A percentile compares a stretch with the other conserved stretches of the same genome.
Conservation (phyloP, 2,888 invertebrate genomes). For the Chrysotoxum bicinctum region DNA sequence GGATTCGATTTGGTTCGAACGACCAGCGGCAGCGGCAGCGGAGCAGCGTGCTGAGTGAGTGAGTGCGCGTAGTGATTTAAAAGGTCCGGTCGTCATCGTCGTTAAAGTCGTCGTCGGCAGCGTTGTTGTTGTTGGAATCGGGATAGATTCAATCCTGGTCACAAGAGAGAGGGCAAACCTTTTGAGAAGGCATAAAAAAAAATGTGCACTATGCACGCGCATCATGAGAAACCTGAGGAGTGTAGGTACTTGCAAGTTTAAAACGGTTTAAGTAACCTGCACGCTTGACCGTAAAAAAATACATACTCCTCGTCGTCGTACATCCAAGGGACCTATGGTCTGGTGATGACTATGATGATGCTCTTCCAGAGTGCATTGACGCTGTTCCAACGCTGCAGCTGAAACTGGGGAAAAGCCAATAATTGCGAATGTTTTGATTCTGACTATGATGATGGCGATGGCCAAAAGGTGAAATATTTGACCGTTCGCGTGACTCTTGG, state of each 20-base stretch:
- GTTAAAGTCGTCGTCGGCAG: slow-evolving; percentile 48
- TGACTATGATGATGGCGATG: slow-evolving; percentile 76
- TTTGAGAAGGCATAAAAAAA: slow-evolving; percentile 15
- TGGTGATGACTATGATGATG: not conserved
- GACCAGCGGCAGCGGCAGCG: not conserved
- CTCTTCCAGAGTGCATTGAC: slow-evolving; percentile 29
- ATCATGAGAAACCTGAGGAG: slow-evolving; percentile 40
- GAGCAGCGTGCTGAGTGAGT: slow-evolving; percentile 52
- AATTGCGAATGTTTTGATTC: slow-evolving; percentile 76
- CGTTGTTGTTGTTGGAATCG: not conserved
- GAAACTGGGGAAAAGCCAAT: slow-evolving; percentile 50
- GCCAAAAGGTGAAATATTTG: slow-evolving; percentile 72
- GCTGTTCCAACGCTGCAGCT: not conserved
- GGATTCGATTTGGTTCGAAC: slow-evolving; percentile 45
- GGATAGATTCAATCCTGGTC: slow-evolving; percentile 59
- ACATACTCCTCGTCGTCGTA: not conserved
- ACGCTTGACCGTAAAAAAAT: slow-evolving; percentile 65
- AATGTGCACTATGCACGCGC: slow-evolving; percentile 66
- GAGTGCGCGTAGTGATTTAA: slow-evolving; percentile 70
- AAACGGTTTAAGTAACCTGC: slow-evolving; percentile 68
- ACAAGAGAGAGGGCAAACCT: slow-evolving; percentile 17
- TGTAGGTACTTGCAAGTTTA: slow-evolving; percentile 26
- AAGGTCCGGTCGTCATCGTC: slow-evolving; percentile 59
- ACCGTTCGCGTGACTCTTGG: slow-evolving; percentile 67
- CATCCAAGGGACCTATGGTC: slow-evolving; percentile 38